Evolutionary conservation across 2,797 vertebrate species (phyloP), one percentile per base, ranked within the genome.

Genomic region (Pogoniulus pusillus): DNA sequence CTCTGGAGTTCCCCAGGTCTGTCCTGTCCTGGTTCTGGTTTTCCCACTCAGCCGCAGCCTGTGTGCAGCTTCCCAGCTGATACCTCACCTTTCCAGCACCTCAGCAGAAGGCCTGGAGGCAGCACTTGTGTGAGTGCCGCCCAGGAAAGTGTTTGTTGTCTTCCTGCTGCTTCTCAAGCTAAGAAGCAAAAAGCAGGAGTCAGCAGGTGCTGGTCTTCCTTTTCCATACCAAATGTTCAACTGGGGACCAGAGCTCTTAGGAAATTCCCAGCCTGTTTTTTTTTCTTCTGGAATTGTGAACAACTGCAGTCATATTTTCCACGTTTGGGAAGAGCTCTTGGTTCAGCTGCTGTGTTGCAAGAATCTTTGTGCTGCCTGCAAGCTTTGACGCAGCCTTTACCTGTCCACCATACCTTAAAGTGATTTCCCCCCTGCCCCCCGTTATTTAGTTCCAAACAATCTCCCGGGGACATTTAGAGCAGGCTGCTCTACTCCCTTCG

Each of bases 401-500:
- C 16, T n/a, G 34, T 71, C 58, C 75, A 39, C 89, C 69, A 16
- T 85, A 68, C 90, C 81, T 91, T 89, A 68, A 63, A 85, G 93
- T 86, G 80, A 47, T 41, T 41, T 41, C 16, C 16, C 41, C 15
- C 41, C 41, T 65, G 47, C 23, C 23, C 47, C 45, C 20, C 16
- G 11, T 19, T 85, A 20, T 66, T 47, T 24, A n/a, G 6, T 24
- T 24, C 71, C 64, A n/a, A 58, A 84, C 73, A 92, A 78, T 70
- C 90, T 86, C 72, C 79, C 93, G 49, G 73, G 95, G 69, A 82
- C 65, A 4, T 87, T 93, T 82, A 86, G 86, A 90, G 92, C 85
- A 37, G 86, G 94, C 96, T 96, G 95, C 91, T 96, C 10, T 93
- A 95, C 90, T 80, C 92, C 68, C 6, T 92, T 86, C 27, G n/a